Evolutionary conservation across 2,888 invertebrate species (phyloP).

Genomic region (Microctonus aethiopoides): DNA sequence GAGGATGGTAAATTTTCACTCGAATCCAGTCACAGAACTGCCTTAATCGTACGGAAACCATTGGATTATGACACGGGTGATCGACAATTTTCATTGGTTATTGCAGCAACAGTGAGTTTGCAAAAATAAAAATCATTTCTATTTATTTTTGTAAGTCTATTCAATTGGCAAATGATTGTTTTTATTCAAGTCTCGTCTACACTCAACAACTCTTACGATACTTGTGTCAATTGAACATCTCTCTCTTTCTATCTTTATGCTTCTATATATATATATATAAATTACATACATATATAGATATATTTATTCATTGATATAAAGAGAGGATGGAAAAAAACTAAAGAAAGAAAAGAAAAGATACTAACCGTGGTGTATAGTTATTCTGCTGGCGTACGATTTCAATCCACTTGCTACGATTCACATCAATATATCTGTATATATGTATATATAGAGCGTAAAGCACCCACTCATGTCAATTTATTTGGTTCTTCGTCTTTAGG

Average conservation of each 20-base stretch:
- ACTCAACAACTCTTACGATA: not conserved
- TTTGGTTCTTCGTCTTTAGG: conserved; percentile 69
- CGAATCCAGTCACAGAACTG: conserved; percentile 83
- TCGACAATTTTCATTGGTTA: conserved; percentile 77
- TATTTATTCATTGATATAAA: not conserved
- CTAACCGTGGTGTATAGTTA: conserved; percentile 14
- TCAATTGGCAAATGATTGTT: not conserved
- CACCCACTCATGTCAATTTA: conserved; percentile 1
- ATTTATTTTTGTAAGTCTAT: not conserved
- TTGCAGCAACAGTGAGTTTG: conserved; percentile 79
- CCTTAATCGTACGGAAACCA: conserved; percentile 77
- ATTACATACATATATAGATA: not conserved
- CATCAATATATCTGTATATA: not conserved
- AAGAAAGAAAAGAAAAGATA: not conserved
- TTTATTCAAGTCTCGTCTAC: not conserved
- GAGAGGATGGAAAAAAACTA: not conserved
- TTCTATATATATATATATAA: no score
- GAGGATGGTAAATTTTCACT: conserved; percentile 80
- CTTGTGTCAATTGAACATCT: not conserved
- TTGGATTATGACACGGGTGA: conserved; percentile 87
- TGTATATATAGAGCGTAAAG: not conserved
- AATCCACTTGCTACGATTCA: conserved; percentile 28
- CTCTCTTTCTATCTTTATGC: no score
- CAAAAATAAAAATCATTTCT: no score
- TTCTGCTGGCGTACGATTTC: conserved; percentile 38